Conservation (phyloP, 2,797 vertebrate species). For the Alca torda region DNA sequence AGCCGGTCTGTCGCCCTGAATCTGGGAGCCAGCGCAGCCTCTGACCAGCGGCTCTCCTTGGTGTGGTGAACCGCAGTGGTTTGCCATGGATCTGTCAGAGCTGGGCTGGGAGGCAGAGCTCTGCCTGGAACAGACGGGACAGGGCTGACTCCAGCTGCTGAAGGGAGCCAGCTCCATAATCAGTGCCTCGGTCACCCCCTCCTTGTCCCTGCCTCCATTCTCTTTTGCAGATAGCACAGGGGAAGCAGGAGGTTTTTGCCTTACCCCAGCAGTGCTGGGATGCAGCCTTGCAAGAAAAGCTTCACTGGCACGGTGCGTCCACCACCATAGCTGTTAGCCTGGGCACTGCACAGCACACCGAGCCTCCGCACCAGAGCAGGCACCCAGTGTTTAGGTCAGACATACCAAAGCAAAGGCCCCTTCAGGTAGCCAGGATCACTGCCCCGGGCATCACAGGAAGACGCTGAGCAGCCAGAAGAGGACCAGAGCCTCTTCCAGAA, state of each 20-base stretch:
- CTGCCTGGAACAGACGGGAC: neutral
- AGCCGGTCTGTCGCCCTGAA: rapidly evolving
- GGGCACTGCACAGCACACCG: neutral
- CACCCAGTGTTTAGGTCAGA: neutral
- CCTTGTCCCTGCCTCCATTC: neutral
- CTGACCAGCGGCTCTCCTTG: neutral
- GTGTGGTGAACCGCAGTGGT: neutral
- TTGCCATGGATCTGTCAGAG: neutral
- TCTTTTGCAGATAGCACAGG: neutral
- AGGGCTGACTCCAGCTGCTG: neutral
- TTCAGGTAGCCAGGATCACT: neutral
- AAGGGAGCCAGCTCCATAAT: neutral
- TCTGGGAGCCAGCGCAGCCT: neutral
- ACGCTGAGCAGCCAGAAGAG: neutral
- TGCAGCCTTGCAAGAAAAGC: neutral
- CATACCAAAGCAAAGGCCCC: neutral
- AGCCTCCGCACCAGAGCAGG: neutral
- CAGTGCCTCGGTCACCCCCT: neutral
- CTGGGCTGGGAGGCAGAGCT: neutral
- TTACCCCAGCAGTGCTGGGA: neutral
- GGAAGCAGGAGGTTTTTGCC: neutral
- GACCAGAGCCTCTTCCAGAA: neutral
- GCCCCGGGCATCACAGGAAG: neutral
- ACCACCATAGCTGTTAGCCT: neutral
- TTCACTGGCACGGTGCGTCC: rapidly evolving